These are phyloP conservation scores for Psylliodes chrysocephalus DNA, from an alignment of 2,888 invertebrate genomes.

Conservation along the genomic window DNA sequence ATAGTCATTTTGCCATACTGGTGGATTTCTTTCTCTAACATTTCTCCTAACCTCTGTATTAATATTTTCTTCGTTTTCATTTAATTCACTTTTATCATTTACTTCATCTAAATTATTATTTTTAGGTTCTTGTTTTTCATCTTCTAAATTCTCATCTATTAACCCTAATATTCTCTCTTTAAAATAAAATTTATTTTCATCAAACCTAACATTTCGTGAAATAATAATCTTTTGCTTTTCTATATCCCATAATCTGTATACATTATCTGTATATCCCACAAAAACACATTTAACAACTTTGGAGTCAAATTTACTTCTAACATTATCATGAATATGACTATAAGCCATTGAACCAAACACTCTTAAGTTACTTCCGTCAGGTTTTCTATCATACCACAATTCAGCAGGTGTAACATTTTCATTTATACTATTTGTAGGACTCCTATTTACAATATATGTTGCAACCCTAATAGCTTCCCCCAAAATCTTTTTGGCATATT, in stretches of 20 bases:
- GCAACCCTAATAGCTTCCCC: slow-evolving; percentile 16
- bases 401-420: slow-evolving; percentile 28
- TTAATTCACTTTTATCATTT: background rate
- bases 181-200: slow-evolving; percentile 25
- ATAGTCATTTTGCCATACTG: slow-evolving; percentile 18
- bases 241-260: too few relatives aligned
- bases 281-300: slow-evolving; percentile 26
- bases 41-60: background rate
- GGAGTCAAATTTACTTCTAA: slow-evolving; percentile 35
- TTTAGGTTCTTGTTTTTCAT: slow-evolving; percentile 9
- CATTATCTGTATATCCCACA: too few relatives aligned
- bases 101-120: slow-evolving; percentile 1
- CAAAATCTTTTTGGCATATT: slow-evolving; percentile 13
- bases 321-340: slow-evolving; percentile 26
- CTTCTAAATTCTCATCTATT: slow-evolving; percentile 2
- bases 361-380: slow-evolving; percentile 37
- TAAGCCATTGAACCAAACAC: slow-evolving; percentile 30
- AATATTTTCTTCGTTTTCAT: slow-evolving; percentile 10
- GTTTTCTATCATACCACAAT: too few relatives aligned
- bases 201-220: slow-evolving; percentile 28
- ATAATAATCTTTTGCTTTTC: too few relatives aligned
- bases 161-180: slow-evolving; percentile 1
- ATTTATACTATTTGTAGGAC: background rate
- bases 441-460: slow-evolving; percentile 22
- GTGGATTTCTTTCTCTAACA: slow-evolving; percentile 14